These are phyloP conservation scores for Falco berigora DNA, from an alignment of 2,797 vertebrate genomes.

Conservation along the genomic window DNA sequence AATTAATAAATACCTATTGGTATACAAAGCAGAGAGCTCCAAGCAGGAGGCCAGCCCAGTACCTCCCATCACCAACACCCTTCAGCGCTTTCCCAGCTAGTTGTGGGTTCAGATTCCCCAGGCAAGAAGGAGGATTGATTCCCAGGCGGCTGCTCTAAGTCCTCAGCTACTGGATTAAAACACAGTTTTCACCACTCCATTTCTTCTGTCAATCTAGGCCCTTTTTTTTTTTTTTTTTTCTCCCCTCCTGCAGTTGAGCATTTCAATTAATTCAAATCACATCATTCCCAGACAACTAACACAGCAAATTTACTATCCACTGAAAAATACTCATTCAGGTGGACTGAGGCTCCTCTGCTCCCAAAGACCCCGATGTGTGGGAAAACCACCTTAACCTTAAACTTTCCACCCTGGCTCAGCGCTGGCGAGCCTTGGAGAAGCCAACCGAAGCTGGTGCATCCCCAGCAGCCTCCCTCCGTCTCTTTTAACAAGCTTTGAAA, in stretches of 20 bases:
- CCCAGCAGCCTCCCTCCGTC: not conserved
- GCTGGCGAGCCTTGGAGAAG: not conserved
- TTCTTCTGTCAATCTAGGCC: not conserved
- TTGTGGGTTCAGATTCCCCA: not conserved
- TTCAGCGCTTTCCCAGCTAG: rapidly evolving
- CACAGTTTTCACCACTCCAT: conserved; percentile 40
- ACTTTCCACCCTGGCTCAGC: not conserved
- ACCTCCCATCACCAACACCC: not conserved
- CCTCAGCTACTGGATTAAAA: conserved; percentile 57
- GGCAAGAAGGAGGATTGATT: not conserved
- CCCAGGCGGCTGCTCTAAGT: not conserved
- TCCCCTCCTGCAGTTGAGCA: not conserved
- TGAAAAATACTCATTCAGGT: not conserved
- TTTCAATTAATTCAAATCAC: conserved; percentile 65
- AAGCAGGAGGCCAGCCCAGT: not conserved
- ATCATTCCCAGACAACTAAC: not conserved
- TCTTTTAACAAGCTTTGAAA: not conserved
- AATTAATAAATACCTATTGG: conserved; percentile 42
- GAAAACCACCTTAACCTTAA: not conserved
- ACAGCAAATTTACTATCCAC: not conserved
- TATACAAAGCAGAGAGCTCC: not conserved
- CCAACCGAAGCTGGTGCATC: not conserved
- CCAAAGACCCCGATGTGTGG: rapidly evolving
- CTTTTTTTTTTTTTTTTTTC: rapidly evolving
- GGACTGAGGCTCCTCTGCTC: not conserved